Evolutionary conservation across 2,797 vertebrate genomes (phyloP), one percentile per base, ranked within the genome.

Genomic region (Echeneis naucrates): DNA sequence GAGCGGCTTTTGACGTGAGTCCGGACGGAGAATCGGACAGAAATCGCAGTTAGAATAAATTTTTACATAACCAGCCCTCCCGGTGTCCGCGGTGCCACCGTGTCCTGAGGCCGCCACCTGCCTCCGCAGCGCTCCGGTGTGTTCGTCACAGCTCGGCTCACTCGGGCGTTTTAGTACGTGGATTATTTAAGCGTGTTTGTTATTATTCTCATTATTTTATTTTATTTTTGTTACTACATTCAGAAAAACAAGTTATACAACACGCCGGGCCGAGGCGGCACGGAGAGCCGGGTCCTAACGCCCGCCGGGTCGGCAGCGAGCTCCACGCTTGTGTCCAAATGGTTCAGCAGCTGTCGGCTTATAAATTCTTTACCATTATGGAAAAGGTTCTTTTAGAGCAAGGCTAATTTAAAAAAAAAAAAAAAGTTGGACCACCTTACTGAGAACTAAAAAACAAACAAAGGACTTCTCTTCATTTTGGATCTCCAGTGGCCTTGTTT

Each of bases 241-340:
- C 77, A 57, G 74, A 90, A 90, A 87, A 95, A 95, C 93, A 94
- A 93, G 94, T 95, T 95, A 95, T 92, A 94, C 93, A 95, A 95
- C 90, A 53, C 80, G 81, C 70, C 24, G 61, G 72, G 45, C 65
- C 47, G 14, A 47, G 7, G 71, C 61, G 8, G 63, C 5, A 17
- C 38, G 9, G 55, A 8, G 5, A 13, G 1, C 24, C 10, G 8
- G 89, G 94, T 94, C 94, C 90, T 94, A 95, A 85, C 79, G 87
- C 86, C 91, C 58, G 85, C 48, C 84, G 26, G 0, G 2, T 93
- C 74, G 2, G 8, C 8, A 66, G 62, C 53, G 76, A 57, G 42
- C 57, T 24, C 78, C n/a, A 61, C 53, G 47, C 79, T 59, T 40
- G 54, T 54, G 87, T 44, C 70, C 93, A 88, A 88, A 95, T 94